phyloP scores from a whole-genome alignment of 2,888 invertebrate genomes.

The Dryocosmus kuriphilus region DNA sequence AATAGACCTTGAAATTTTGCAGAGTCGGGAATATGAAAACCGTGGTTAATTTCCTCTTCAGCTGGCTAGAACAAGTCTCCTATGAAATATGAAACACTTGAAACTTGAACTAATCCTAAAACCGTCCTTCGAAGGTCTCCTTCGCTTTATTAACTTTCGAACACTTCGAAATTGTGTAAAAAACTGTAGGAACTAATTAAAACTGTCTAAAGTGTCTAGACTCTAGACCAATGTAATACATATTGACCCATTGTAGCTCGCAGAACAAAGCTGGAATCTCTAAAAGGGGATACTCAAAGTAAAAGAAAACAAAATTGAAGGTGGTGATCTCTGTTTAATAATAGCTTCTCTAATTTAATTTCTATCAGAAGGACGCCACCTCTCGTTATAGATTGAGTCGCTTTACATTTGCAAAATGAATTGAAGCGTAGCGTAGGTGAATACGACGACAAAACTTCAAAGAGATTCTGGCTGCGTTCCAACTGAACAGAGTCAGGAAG shows the following conservation, averaged over 20 bases:
- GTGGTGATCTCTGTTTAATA: conserved; percentile 3
- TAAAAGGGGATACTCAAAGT: not conserved
- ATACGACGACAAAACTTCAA: conserved; percentile 20
- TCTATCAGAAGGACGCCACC: not conserved
- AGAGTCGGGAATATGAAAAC: not conserved
- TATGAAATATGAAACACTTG: not conserved
- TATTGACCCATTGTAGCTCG: not conserved
- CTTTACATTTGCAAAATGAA: conserved; percentile 7
- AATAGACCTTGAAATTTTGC: conserved; percentile 19
- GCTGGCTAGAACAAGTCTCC: not conserved
- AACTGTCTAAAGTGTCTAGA: not conserved
- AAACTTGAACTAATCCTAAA: not conserved
- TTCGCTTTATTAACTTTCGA: too few species aligned
- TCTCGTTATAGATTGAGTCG: not conserved
- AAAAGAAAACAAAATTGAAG: not conserved
- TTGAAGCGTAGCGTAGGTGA: conserved; percentile 15
- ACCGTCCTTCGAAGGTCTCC: too few species aligned
- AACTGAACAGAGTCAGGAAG: conserved; percentile 1
- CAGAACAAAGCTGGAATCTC: not conserved
- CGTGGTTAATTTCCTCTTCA: conserved; percentile 23
- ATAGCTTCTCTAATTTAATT: conserved; percentile 17
- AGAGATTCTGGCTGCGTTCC: conserved; percentile 16
- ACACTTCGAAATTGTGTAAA: too few species aligned
- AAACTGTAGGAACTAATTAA: not conserved
- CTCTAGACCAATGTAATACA: not conserved